Percentiles rank a stretch among this genome's conserved stretches.
phyloP scores from a whole-genome alignment of 2,888 invertebrate genomes.

The Rhabditophanes sp. region DNA sequence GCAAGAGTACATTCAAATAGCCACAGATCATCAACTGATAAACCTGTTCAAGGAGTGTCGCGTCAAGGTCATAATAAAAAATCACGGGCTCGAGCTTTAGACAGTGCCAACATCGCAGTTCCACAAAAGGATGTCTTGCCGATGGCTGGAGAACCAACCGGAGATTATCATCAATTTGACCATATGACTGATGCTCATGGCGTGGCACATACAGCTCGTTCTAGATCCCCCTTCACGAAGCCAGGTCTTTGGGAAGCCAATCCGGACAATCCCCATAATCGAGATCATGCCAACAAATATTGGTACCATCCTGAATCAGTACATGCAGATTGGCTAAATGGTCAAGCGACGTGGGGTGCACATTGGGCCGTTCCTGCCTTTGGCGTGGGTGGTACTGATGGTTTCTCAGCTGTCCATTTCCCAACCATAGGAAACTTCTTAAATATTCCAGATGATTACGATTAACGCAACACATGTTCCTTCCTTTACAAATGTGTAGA shows the following conservation, averaged over 20 bases:
- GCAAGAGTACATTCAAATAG: no score
- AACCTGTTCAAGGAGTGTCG: no score
- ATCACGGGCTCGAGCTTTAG: conserved; percentile 8
- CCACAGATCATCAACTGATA: no score
- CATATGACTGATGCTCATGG: conserved; percentile 12
- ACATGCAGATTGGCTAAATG: conserved; percentile 30
- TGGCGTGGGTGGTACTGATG: conserved; percentile 31
- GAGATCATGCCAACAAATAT: conserved; percentile 34
- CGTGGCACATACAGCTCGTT: conserved; percentile 24
- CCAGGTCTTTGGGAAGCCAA: conserved; percentile 35
- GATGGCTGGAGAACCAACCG: conserved; percentile 4
- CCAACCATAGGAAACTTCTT: conserved; percentile 31
- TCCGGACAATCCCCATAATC: conserved; percentile 32
- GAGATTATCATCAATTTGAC: conserved; percentile 7
- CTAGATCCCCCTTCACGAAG: conserved; percentile 32
- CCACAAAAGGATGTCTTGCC: conserved; percentile 6
- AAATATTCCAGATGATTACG: conserved; percentile 37
- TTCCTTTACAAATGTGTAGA: no score
- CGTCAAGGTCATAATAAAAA: no score
- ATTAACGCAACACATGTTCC: no score
- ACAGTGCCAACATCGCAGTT: conserved; percentile 8
- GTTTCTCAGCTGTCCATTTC: conserved; percentile 29
- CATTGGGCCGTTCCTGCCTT: conserved; percentile 37
- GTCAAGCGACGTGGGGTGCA: conserved; percentile 25
- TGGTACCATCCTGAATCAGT: conserved; percentile 27